Evolutionary conservation across 2,888 invertebrate species (phyloP).

Genomic region (Patella pellucida): DNA sequence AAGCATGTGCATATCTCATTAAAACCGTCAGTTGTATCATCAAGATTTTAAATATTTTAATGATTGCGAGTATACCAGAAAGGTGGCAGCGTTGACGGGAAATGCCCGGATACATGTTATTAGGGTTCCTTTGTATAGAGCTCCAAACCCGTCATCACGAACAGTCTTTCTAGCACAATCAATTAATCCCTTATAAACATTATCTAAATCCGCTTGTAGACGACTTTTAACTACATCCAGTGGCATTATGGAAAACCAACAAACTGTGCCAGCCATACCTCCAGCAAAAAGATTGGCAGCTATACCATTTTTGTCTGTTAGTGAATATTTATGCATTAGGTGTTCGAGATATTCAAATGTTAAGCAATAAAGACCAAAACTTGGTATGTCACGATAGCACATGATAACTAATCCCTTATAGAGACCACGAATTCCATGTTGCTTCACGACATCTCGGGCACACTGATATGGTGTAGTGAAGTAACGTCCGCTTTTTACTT

Average conservation of each 20-base stretch:
- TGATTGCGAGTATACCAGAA: conserved; percentile 71
- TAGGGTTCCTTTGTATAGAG: conserved; percentile 78
- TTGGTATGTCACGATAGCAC: conserved; percentile 75
- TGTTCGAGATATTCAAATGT: conserved; percentile 73
- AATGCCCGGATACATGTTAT: conserved; percentile 78
- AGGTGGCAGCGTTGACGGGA: conserved; percentile 79
- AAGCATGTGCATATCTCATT: too few species aligned
- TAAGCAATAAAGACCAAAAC: conserved; percentile 78
- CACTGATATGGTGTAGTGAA: conserved; percentile 74
- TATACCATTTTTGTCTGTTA: conserved; percentile 48
- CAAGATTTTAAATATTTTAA: conserved; percentile 38
- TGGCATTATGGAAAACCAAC: conserved; percentile 80
- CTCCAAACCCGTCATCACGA: conserved; percentile 74
- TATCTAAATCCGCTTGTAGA: conserved; percentile 77
- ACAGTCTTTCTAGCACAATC: conserved; percentile 77
- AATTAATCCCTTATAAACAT: conserved; percentile 75
- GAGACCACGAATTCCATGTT: conserved; percentile 60
- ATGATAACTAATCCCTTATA: conserved; percentile 67
- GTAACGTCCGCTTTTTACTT: conserved; percentile 9
- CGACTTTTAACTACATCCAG: conserved; percentile 83
- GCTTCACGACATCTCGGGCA: conserved; percentile 74
- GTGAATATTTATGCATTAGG: conserved; percentile 35
- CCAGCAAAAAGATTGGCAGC: conserved; percentile 65
- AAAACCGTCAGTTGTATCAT: too few species aligned
- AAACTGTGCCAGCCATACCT: conserved; percentile 74